Base-by-base conservation (phyloP, 2,888 invertebrate genomes). In the Cacoxenus indagator region DNA sequence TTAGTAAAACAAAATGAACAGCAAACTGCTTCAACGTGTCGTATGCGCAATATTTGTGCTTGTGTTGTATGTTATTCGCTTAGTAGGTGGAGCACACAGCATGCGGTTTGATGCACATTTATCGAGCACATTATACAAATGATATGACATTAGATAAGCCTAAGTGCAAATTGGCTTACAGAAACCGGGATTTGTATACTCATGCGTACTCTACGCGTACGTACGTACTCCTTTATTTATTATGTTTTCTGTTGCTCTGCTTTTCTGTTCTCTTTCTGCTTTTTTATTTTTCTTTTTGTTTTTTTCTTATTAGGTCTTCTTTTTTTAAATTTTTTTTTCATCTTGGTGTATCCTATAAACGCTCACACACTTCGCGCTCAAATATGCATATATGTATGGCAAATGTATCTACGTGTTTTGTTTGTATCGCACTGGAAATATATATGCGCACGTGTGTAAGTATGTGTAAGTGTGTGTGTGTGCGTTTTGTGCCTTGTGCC, bases 161-260 rank as follows among this genome's bases (percentile, higher is more conserved):
- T 87, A 87, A 87, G 87, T 87, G 88, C 87, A 87, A 87, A 87
- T 87, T 87, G 87, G 87, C 87, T 87, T 87, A 87, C 86, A 87
- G n/a, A n/a, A 87, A 85, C 85, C 84, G 85, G 85, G 85, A 87
- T 86, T 87, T 87, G 85, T 80, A 70, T 72, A 73, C 68, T 72
- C 72, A 67, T 68, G 24, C 55, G 27, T 54, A 8, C 4, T 14
- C 22, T 27, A 26, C 27, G 27, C 14, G 24, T 11, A 1, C 0
- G 24, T 19, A 4, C 27, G 9, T 3, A 6, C 43, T 43, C 45
- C 54, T 37, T 65, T 37, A 26, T 57, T 27, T 48, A 46, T 54
- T 24, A 24, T 29, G 51, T 64, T 64, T 26, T 11, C 46, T 61
- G 46, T 70, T 67, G 22, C 31, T 29, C 17, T 29, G 29, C 22